phyloP scores from a whole-genome alignment of 2,888 invertebrate genomes.

The Germaria angustata region DNA sequence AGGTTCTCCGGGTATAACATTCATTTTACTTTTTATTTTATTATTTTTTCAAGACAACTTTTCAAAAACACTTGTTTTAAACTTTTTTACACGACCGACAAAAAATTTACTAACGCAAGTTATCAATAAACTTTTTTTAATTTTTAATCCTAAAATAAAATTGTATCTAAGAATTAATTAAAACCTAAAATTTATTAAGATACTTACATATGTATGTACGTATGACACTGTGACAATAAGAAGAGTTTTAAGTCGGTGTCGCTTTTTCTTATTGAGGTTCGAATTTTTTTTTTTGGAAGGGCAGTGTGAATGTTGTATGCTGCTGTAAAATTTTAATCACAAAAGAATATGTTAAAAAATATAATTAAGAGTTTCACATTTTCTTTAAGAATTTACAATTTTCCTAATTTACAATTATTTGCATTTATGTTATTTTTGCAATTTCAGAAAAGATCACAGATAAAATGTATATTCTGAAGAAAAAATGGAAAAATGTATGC shows the following conservation, averaged over 20 bases:
- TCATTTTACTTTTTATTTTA: conserved; percentile 72
- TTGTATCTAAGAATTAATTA: conserved; percentile 29
- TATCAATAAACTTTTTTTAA: neutral
- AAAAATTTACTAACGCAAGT: conserved; percentile 24
- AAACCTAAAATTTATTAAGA: neutral
- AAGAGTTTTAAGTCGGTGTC: neutral
- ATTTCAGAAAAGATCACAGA: too few relatives aligned
- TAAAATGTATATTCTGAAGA: neutral
- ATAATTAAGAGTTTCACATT: neutral
- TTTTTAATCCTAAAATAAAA: conserved; percentile 45
- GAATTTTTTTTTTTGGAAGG: neutral
- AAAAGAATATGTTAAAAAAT: conserved; percentile 8
- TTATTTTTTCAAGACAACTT: conserved; percentile 34
- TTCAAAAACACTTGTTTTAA: conserved; percentile 34
- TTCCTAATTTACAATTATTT: neutral
- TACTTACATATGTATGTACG: conserved; percentile 45
- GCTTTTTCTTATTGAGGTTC: conserved; percentile 7
- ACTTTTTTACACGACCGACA: conserved; percentile 40
- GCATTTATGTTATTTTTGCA: neutral
- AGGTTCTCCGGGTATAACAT: conserved; percentile 83
- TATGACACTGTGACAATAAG: conserved; percentile 18
- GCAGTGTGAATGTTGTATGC: neutral
- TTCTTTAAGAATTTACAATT: neutral
- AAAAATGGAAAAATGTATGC: conserved; percentile 47
- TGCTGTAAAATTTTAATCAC: conserved; percentile 42